Percentiles rank a stretch among this genome's conserved stretches.
Evolutionary conservation across 2,888 invertebrate species (phyloP).

Genomic region (Epiblema foenella): DNA sequence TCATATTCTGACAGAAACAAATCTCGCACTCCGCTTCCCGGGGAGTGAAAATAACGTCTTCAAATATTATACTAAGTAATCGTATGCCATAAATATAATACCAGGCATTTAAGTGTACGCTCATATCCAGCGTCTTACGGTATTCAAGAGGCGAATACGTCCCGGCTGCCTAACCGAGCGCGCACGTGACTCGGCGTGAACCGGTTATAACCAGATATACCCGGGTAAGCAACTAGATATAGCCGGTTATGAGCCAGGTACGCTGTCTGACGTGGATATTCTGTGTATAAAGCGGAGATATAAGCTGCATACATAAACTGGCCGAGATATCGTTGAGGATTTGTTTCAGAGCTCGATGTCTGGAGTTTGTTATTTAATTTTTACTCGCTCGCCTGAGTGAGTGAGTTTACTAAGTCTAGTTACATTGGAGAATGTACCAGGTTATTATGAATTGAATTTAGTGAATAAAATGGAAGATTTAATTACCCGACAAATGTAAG

Average conservation of each 20-base stretch:
- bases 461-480: neutral
- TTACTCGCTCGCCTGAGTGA: neutral
- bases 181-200: conserved; percentile 44
- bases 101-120: conserved; percentile 29
- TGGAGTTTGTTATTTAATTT: conserved; percentile 16
- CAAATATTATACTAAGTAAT: conserved; percentile 15
- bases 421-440: neutral
- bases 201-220: conserved; percentile 37
- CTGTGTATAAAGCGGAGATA: conserved; percentile 14
- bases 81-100: conserved; percentile 23
- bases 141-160: conserved; percentile 43
- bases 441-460: neutral
- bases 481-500: too few relatives aligned
- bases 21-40: neutral
- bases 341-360: neutral
- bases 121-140: conserved; percentile 32
- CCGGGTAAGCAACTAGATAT: conserved; percentile 4
- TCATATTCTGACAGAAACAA: neutral
- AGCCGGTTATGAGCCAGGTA: conserved; percentile 17
- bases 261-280: conserved; percentile 22
- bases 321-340: neutral
- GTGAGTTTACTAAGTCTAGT: neutral
- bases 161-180: conserved; percentile 43
- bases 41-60: conserved; percentile 20
- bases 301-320: conserved; percentile 16